These are phyloP conservation scores for Leptopilina drosophilae DNA, from an alignment of 2,888 invertebrate species.

Conservation along the genomic window DNA sequence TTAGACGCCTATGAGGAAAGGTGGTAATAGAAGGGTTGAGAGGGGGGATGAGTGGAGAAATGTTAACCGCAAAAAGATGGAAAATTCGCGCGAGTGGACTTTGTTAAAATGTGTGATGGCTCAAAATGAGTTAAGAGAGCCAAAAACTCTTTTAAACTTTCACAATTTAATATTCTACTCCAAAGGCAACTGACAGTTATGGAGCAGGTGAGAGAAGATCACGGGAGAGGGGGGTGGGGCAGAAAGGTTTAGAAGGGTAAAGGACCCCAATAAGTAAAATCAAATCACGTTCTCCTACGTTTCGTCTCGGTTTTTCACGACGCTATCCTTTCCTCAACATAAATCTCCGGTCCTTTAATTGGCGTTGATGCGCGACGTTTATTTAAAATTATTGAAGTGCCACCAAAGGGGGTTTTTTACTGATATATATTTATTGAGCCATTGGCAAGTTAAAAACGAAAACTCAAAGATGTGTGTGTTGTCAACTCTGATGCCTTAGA, in stretches of 20 bases:
- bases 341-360: slow-evolving; percentile 71
- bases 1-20: not conserved
- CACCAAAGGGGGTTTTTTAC: no score
- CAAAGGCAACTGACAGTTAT: slow-evolving; percentile 20
- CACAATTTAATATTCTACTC: slow-evolving; percentile 68
- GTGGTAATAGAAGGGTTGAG: no score
- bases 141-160: slow-evolving; percentile 64
- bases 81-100: slow-evolving; percentile 31
- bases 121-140: slow-evolving; percentile 51
- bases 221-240: no score
- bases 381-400: slow-evolving; percentile 70
- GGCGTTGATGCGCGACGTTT: slow-evolving; percentile 66
- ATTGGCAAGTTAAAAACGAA: not conserved
- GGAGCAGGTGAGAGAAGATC: no score
- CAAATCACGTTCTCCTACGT: slow-evolving; percentile 33
- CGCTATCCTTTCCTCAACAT: slow-evolving; percentile 56
- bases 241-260: no score
- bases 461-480: slow-evolving; percentile 8
- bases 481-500: no score
- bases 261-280: slow-evolving; percentile 37
- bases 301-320: slow-evolving; percentile 44
- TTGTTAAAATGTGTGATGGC: slow-evolving; percentile 25
- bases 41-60: not conserved
- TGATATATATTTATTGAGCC: not conserved
- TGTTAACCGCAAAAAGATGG: not conserved